Base-by-base conservation (phyloP, 2,113 vertebrate genomes). In the Hucho hucho region DNA sequence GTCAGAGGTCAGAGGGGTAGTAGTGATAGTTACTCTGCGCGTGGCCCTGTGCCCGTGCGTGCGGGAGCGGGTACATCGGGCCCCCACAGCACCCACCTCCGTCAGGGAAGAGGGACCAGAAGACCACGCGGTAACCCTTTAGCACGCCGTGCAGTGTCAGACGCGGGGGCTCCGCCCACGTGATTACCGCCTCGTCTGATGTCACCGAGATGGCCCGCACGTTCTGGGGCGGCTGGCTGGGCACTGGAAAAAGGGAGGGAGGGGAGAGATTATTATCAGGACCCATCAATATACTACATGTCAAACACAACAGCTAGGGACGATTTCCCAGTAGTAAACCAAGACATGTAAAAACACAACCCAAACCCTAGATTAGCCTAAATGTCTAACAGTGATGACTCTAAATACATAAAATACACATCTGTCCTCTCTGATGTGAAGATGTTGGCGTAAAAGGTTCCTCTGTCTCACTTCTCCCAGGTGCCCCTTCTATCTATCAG, bases 101-200 rank as follows among this genome's bases (percentile, higher is more conserved):
- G 1, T 99, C 97, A 71, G 95, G 93, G 83, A 97, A 98, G 86
- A 99, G 95, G 61, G 97, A 98, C 97, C 97, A 99, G 94, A 97
- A 99, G 90, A 99, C 97, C 88, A 99, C 96, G 0, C 97, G 92
- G 86, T 98, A 99, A 3, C 98, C 98, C 92, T 98, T 99, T 83
- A 99, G 93, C 84, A 99, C 95, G 3, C 98, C 98, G 1, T 99
- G 98, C 88, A 99, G 96, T 20, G 97, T 98, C 91, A 96, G 96
- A 80, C 97, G 94, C 0, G 97, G 97, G 59, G 98, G 98, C 88
- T 99, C 97, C 0, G 96, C 95, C 98, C 98, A 99, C 0, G 97
- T 97, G 89, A 99, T 97, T 77, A 98, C 96, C 0, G 97, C 97
- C 89, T 98, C 96, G 0, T 99, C 97, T 0, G 98, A 99, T 0